A percentile compares a stretch with the other conserved stretches of the same genome.
Evolutionary conservation across 2,113 vertebrate species (phyloP).

Genomic region (Orycteropus afer): DNA sequence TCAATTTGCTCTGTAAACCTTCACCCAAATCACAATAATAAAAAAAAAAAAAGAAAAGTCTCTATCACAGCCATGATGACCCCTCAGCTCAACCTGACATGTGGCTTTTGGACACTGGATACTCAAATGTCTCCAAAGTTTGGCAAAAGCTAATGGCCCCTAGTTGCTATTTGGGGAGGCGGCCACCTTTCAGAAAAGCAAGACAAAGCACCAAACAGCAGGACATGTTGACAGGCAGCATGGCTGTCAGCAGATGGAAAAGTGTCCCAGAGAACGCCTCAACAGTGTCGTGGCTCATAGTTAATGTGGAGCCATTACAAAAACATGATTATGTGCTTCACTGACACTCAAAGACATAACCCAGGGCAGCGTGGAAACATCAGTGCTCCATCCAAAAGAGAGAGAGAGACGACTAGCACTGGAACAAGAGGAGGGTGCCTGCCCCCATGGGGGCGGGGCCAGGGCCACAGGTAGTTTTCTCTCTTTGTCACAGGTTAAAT

Average conservation of each 20-base stretch:
- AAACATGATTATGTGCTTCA: conserved; percentile 84
- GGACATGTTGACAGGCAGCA: not conserved
- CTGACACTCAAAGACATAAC: conserved; percentile 77
- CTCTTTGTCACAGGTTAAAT: conserved; percentile 24
- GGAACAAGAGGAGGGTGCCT: conserved; percentile 45
- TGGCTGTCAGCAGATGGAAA: conserved; percentile 64
- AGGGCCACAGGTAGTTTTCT: not conserved
- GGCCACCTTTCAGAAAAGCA: not conserved
- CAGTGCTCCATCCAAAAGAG: conserved; percentile 44
- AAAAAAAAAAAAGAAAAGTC: no score
- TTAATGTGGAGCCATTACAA: conserved; percentile 77
- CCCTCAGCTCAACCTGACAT: not conserved
- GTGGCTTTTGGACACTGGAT: not conserved
- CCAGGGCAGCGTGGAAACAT: conserved; percentile 32
- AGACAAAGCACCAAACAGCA: not conserved
- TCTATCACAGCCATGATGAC: accelerated
- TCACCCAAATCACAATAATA: no score
- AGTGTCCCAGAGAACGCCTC: conserved; percentile 74
- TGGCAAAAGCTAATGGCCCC: not conserved
- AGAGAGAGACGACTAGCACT: not conserved
- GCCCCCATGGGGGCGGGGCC: not conserved
- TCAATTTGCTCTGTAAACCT: no score
- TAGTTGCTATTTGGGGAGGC: not conserved
- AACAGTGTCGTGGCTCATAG: conserved; percentile 77
- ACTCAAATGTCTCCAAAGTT: not conserved